Evolutionary conservation across 2,888 invertebrate genomes (phyloP), one percentile per base, ranked within the genome.

Genomic region (Diplolepis rosae): DNA sequence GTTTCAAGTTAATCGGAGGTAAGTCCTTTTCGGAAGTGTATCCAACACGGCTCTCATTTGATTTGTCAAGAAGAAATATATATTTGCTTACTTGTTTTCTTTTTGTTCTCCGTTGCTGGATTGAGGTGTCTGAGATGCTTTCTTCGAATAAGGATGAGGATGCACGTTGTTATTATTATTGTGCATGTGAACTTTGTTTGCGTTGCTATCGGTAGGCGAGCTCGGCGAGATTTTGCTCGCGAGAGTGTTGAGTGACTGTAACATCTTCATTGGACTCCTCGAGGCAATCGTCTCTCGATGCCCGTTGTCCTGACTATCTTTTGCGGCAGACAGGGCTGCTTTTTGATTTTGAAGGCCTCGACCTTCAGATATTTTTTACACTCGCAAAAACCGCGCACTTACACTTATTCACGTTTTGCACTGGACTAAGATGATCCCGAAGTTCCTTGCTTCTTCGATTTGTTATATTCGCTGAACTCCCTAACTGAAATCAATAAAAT

Each of bases 171-270:
- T 84, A 77, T 87, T 88, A 77, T 91, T 91, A 84, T 89, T 89
- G 85, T 91, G 91, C 75, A 91, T 90, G 84, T 91, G 90, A 87
- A 91, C 92, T 85, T 93, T 90, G 89, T 93, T 93, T 75, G 93
- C 93, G 89, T 93, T 93, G 79, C 92, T 90, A 89, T 93, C 93
- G 75, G 90, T 88, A 74, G 90, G 90, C 73, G 90, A 90, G 89
- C 94, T 94, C 88, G 96, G 95, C 89, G 96, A 95, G 89, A 96
- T 94, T 90, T 96, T 96, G 89, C 95, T 95, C 91, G 96, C 96
- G 91, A 96, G 92, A 89, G 94, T 94, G 92, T 95, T 95, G 90
- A 96, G 91, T 84, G 95, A 94, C 90, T 95, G 94, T 90, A 96
- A 92, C 96, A 96, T 96, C 89, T 90, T 90, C 89, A 89, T 89